Evolutionary conservation across 2,888 invertebrate genomes (phyloP).

Genomic region (Megastigmus dorsalis): DNA sequence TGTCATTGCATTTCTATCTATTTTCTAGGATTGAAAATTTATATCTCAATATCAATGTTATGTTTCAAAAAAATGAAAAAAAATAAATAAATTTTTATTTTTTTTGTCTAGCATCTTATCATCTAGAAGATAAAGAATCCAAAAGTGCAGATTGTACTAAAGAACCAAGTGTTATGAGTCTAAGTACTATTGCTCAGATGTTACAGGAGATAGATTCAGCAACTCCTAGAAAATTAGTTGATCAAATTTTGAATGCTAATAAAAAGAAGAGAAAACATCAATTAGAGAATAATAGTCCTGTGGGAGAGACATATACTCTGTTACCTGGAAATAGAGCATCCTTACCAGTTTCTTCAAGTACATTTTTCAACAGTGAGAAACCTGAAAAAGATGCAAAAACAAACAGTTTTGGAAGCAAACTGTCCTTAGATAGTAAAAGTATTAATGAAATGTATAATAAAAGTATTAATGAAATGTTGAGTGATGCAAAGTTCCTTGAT

Average conservation of each 20-base stretch:
- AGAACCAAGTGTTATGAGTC: conserved; percentile 67
- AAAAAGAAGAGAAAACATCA: conserved; percentile 56
- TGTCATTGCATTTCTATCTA: too few species aligned
- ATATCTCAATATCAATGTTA: background rate
- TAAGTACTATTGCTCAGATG: conserved; percentile 68
- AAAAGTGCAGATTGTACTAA: conserved; percentile 54
- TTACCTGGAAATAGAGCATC: conserved; percentile 56
- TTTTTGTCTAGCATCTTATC: conserved; percentile 21
- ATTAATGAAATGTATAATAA: background rate
- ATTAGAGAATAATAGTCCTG: conserved; percentile 42
- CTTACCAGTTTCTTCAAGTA: conserved; percentile 55
- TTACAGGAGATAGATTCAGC: conserved; percentile 58
- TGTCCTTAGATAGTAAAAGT: conserved; percentile 63
- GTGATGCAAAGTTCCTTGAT: conserved; percentile 1
- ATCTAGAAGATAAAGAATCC: conserved; percentile 50
- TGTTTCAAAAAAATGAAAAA: too few species aligned
- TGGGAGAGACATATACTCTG: conserved; percentile 58
- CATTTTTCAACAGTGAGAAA: conserved; percentile 25
- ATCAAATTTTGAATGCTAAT: conserved; percentile 66
- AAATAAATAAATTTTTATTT: conserved; percentile 7
- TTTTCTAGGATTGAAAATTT: background rate
- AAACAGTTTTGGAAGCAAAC: conserved; percentile 54
- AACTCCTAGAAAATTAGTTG: conserved; percentile 67
- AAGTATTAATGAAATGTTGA: conserved; percentile 24
- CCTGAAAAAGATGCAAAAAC: conserved; percentile 49